Evolutionary conservation across 2,888 invertebrate genomes (phyloP), one percentile per base, ranked within the genome.

Genomic region (Cinara cedri): DNA sequence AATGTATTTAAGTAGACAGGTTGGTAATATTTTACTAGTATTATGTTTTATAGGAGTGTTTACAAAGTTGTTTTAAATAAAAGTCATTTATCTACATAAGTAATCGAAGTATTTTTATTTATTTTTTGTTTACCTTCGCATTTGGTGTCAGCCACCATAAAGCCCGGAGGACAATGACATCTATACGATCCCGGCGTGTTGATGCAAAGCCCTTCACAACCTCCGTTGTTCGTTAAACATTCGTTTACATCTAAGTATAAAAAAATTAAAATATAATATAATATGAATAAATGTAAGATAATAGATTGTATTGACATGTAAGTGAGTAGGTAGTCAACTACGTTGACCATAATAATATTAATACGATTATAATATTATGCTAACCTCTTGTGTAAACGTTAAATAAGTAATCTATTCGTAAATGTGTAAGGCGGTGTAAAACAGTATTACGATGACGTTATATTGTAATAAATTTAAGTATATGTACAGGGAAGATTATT

Each of bases 171-270:
- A 82, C 90, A 90, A 55, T 86, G 85, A 83, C 90, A 90, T 60
- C 87, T 86, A 83, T 87, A 89, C n/a, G 88, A 87, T 51, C 90
- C 90, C 0, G 87, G 87, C 57, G 87, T 85, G 84, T 90, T 90
- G 81, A 85, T 86, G 84, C 90, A 90, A 60, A 86, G 85, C 82
- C 88, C 86, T 71, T 88, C 86, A 83, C 90, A 90, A 49, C 87
- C 88, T 4, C 88, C 88, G 82, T 87, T 88, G 63, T 87, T 86
- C 57, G 86, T 85, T 76, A 84, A 83, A 83, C 90, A 90, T 83
- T 90, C 90, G 83, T 90, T 86, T 76, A 89, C 86, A 85, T 90
- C 90, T 90, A 44, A 1, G 24, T 4, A 54, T 11, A 55, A 11
- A 19, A 74, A 51, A 34, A 62, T 60, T n/a, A 46, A 72, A 19